A percentile compares a stretch with the other conserved stretches of the same genome.
These are phyloP conservation scores for Acanthosepion lycidas DNA, from an alignment of 2,888 invertebrate species.

Conservation along the genomic window DNA sequence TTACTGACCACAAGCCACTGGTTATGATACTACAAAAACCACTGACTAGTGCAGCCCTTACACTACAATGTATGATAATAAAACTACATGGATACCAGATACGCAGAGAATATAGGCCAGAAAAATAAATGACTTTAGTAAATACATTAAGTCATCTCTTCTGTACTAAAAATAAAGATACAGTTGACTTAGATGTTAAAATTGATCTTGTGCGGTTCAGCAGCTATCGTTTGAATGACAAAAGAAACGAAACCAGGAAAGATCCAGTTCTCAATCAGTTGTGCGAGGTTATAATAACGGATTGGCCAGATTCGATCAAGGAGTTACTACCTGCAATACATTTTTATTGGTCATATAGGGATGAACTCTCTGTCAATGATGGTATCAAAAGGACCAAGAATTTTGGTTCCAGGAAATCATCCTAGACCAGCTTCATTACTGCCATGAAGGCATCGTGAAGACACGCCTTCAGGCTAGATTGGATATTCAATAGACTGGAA, in stretches of 20 bases:
- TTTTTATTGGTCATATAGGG: slow-evolving; percentile 49
- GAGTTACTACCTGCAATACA: slow-evolving; percentile 35
- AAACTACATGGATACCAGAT: slow-evolving; percentile 53
- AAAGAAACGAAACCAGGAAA: neutral
- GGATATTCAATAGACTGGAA: slow-evolving; percentile 49
- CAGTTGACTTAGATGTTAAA: neutral
- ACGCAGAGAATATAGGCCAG: slow-evolving; percentile 46
- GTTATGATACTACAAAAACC: slow-evolving; percentile 47
- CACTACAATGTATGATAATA: slow-evolving; percentile 53
- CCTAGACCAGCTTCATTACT: slow-evolving; percentile 50
- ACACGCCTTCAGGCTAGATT: slow-evolving; percentile 48
- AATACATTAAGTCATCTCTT: slow-evolving; percentile 49
- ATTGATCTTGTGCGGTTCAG: neutral
- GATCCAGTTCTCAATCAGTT: neutral
- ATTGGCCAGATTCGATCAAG: neutral
- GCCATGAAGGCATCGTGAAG: slow-evolving; percentile 47
- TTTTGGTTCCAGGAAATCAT: slow-evolving; percentile 50
- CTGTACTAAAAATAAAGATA: neutral
- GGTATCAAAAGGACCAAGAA: slow-evolving; percentile 50
- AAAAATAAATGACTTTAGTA: slow-evolving; percentile 51
- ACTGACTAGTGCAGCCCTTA: slow-evolving; percentile 50
- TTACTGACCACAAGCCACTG: neutral
- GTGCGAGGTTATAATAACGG: neutral
- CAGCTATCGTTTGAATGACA: neutral
- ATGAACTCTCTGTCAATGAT: slow-evolving; percentile 51